phyloP scores from a whole-genome alignment of 1,140 invertebrate genomes.

The Drosophila navojoa region DNA sequence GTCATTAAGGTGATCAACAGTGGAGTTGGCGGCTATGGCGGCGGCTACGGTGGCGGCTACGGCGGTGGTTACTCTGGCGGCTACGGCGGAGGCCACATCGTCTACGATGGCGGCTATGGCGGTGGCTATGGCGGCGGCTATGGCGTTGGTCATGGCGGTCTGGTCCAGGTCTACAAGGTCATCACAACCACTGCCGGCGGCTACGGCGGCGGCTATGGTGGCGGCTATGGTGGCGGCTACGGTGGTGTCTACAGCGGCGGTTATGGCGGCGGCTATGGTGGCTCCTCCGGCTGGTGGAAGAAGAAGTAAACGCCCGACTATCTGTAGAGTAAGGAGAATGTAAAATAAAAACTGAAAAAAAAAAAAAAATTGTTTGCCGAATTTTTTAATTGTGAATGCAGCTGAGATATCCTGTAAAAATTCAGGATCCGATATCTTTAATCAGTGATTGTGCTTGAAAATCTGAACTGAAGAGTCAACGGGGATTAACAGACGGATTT shows the following conservation, averaged over 20 bases:
- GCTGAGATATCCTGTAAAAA: neutral
- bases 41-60: constrained; percentile 37
- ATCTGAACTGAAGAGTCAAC: too few species aligned
- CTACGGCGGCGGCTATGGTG: constrained; percentile 44
- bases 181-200: constrained; percentile 3
- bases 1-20: constrained; percentile 39
- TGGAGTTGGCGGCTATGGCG: constrained; percentile 24
- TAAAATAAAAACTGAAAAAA: constrained; percentile 18
- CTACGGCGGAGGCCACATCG: constrained; percentile 24
- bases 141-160: constrained; percentile 14
- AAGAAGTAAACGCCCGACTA: constrained; percentile 14
- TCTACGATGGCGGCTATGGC: constrained; percentile 9
- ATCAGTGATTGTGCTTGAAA: too few species aligned
- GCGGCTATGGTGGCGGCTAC: constrained; percentile 45
- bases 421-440: neutral
- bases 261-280: constrained; percentile 41
- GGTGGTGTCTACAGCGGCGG: constrained; percentile 30
- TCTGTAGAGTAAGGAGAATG: constrained; percentile 6
- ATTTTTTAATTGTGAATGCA: neutral
- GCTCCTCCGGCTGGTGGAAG: constrained; percentile 30
- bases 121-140: constrained; percentile 42
- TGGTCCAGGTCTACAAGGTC: too few species aligned
- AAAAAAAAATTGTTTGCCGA: neutral
- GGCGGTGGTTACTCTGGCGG: constrained; percentile 37
- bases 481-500: neutral